Base-by-base conservation (phyloP, 2,113 vertebrate genomes). In the Lophius piscatorius region DNA sequence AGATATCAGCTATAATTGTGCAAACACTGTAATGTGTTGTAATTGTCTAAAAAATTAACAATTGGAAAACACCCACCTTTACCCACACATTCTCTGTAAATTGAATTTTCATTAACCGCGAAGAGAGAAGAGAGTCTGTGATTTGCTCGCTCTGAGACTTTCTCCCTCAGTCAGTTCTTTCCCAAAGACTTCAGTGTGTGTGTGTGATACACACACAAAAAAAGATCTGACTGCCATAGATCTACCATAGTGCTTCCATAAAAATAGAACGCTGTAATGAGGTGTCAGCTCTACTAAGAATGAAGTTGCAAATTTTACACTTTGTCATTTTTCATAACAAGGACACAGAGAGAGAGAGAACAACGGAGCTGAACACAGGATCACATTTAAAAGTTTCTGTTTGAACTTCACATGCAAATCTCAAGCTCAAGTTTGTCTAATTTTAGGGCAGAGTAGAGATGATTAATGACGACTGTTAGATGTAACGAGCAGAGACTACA, bases 201-300 rank as follows among this genome's bases (percentile, higher is more conserved):
- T 39, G 45, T 47, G 48, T 51, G 46, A 71, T 44, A 54, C 50
- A n/a, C n/a, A n/a, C n/a, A n/a, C 18, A 69, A 59, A 33, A 22
- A 60, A 23, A 59, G 40, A 79, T 67, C 40, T 48, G 40, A 63
- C 38, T 14, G 47, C 35, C 34, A 38, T 34, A 70, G 38, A 16
- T 50, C 34, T 35, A 34, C 11, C 13, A 3, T 17, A 1, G 39
- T 18, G 35, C 66, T 65, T 59, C 39, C 23, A 48, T 42, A 45
- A 74, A 77, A 83, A 80, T 77, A 74, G 58, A 71, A 49, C 49
- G 54, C 54, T 38, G 6, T 67, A 39, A 63, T 61, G 46, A 83
- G 54, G 60, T 60, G 51, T 56, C 56, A 26, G 41, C 23, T 48
- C 50, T 52, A 62, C 36, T 56, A 66, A 59, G 70, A 80, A 77